Conservation (phyloP, 1,140 invertebrate species). For the Archivesica marissinica region DNA sequence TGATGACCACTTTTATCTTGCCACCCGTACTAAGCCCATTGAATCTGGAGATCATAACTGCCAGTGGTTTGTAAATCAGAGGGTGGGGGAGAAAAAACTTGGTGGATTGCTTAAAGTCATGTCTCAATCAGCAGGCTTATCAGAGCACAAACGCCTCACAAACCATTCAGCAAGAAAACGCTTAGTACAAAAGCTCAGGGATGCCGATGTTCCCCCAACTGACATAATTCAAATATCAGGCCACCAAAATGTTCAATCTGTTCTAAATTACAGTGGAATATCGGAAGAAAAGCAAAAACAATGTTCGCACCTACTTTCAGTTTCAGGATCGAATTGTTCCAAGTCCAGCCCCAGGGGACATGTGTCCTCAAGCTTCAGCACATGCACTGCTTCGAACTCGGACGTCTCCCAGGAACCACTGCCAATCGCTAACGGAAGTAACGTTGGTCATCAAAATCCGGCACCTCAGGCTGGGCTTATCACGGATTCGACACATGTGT, state of each 20-base stretch:
- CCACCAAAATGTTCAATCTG: conserved; percentile 4
- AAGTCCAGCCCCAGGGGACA: too few species aligned
- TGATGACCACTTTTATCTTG: neutral
- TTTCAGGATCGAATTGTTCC: neutral
- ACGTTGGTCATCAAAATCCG: too few species aligned
- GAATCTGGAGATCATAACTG: neutral
- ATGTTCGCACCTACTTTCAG: neutral
- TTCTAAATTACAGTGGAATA: neutral
- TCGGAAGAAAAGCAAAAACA: neutral
- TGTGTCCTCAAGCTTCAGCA: too few species aligned
- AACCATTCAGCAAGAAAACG: conserved; percentile 2
- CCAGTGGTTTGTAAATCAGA: neutral
- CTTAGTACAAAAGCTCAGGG: neutral
- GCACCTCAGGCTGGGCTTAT: too few species aligned
- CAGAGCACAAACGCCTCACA: neutral
- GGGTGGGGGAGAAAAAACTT: neutral
- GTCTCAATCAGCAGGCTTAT: neutral
- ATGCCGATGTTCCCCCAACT: neutral
- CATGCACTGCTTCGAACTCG: too few species aligned
- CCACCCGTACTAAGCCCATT: neutral
- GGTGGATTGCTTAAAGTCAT: neutral
- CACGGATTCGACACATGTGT: too few species aligned
- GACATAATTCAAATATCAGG: neutral
- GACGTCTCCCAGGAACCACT: too few species aligned
- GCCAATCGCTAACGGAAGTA: too few species aligned